These are phyloP conservation scores for Cephus sareptanus DNA, from an alignment of 2,888 invertebrate genomes.

Conservation along the genomic window DNA sequence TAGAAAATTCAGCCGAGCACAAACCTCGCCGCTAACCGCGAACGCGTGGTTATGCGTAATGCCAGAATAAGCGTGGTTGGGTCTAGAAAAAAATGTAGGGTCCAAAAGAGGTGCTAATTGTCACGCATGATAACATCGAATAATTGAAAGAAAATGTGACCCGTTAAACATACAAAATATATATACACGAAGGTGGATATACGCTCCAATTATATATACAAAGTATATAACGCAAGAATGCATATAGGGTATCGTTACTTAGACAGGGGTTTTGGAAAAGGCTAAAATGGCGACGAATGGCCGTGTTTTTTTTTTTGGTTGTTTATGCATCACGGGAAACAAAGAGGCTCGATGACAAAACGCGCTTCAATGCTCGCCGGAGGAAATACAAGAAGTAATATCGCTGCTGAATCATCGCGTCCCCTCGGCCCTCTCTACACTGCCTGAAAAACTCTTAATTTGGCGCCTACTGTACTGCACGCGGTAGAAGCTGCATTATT, in stretches of 20 bases:
- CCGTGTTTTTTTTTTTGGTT: slow-evolving; percentile 31
- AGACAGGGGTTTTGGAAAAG: neutral
- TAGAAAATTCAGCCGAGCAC: neutral
- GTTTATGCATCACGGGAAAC: slow-evolving; percentile 54
- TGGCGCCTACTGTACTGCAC: slow-evolving; percentile 7
- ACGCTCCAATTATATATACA: no score
- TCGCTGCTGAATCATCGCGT: slow-evolving; percentile 33
- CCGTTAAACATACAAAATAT: slow-evolving; percentile 6
- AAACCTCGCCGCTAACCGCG: neutral
- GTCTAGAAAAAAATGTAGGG: slow-evolving; percentile 6
- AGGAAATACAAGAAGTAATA: slow-evolving; percentile 41
- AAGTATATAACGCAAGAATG: no score
- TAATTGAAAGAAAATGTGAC: slow-evolving; percentile 20
- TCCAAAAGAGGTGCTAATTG: slow-evolving; percentile 20
- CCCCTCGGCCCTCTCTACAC: slow-evolving; percentile 27
- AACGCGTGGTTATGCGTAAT: neutral
- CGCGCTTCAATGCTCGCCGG: slow-evolving; percentile 50
- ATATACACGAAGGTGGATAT: neutral
- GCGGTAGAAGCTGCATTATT: neutral
- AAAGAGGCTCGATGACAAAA: slow-evolving; percentile 61
- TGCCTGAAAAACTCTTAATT: slow-evolving; percentile 26
- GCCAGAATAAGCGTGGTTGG: neutral
- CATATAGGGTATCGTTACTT: neutral
- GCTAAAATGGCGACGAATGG: neutral
- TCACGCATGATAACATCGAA: slow-evolving; percentile 18